phyloP scores from a whole-genome alignment of 1,140 invertebrate genomes.

The Dinoponera quadriceps region DNA sequence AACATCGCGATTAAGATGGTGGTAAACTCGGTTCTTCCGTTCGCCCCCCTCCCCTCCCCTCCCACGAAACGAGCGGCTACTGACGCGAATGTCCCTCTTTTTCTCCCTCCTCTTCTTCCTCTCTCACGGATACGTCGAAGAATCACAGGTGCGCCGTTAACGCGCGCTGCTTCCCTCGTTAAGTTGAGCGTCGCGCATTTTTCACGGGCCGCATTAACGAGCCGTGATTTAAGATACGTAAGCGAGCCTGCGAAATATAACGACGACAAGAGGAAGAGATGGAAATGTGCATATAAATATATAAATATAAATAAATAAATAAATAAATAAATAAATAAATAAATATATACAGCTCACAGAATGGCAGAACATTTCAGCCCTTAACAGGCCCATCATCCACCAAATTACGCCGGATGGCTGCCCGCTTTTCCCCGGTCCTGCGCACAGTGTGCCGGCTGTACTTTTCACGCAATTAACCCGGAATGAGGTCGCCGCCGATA shows the following conservation, averaged over 20 bases:
- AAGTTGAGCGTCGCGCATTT: conserved; percentile 25
- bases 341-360: conserved; percentile 17
- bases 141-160: background rate
- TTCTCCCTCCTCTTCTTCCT: conserved; percentile 39
- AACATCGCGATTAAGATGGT: conserved; percentile 68
- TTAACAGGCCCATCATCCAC: conserved; percentile 65
- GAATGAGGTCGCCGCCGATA: conserved; percentile 35
- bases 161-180: conserved; percentile 12
- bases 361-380: conserved; percentile 55
- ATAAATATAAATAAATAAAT: too few relatives aligned
- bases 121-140: background rate
- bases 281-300: too few relatives aligned
- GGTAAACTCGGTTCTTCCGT: conserved; percentile 42
- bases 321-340: too few relatives aligned
- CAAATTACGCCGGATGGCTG: conserved; percentile 60
- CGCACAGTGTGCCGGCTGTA: conserved; percentile 41
- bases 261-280: conserved; percentile 25
- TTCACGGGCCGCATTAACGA: conserved; percentile 33
- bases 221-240: conserved; percentile 30
- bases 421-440: conserved; percentile 5
- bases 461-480: conserved; percentile 70
- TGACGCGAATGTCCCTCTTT: background rate
- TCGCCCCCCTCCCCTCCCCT: background rate
- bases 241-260: conserved; percentile 28
- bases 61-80: background rate